Conservation (phyloP, 2,888 invertebrate genomes). For the Xiphydria camelus region DNA sequence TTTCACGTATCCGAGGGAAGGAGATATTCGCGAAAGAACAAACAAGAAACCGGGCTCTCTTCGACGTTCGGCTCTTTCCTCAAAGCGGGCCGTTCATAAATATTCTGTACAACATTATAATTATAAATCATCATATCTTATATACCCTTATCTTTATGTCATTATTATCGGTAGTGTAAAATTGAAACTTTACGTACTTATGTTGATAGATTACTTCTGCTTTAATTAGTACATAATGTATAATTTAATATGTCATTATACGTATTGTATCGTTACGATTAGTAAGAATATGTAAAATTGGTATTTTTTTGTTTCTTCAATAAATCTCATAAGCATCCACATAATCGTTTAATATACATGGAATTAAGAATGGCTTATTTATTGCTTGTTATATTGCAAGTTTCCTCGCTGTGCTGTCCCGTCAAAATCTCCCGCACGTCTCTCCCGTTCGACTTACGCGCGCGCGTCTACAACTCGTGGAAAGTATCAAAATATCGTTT, state of each 20-base stretch:
- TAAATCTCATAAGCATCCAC: constrained; percentile 54
- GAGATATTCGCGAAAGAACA: too few relatives aligned
- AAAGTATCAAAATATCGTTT: too few relatives aligned
- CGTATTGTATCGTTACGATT: constrained; percentile 55
- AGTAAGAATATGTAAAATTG: constrained; percentile 59
- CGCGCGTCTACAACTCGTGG: too few relatives aligned
- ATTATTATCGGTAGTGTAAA: constrained; percentile 59
- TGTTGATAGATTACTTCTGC: constrained; percentile 48
- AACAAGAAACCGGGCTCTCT: constrained; percentile 13
- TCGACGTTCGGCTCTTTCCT: constrained; percentile 46
- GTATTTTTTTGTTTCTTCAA: constrained; percentile 51
- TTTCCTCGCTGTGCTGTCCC: constrained; percentile 48
- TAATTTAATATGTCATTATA: constrained; percentile 47
- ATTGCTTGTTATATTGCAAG: constrained; percentile 58
- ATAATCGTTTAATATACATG: constrained; percentile 55
- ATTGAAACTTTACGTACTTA: constrained; percentile 57
- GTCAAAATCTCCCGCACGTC: too few relatives aligned
- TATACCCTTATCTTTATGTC: constrained; percentile 54
- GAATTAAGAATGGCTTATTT: constrained; percentile 55
- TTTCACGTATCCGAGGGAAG: too few relatives aligned
- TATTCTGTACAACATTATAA: constrained; percentile 57
- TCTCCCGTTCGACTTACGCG: too few relatives aligned
- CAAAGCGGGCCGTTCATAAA: constrained; percentile 54
- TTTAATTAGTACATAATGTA: constrained; percentile 5
- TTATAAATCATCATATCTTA: constrained; percentile 56